Base-by-base conservation (phyloP, 2,113 vertebrate genomes). In the Myiozetetes cayanensis region DNA sequence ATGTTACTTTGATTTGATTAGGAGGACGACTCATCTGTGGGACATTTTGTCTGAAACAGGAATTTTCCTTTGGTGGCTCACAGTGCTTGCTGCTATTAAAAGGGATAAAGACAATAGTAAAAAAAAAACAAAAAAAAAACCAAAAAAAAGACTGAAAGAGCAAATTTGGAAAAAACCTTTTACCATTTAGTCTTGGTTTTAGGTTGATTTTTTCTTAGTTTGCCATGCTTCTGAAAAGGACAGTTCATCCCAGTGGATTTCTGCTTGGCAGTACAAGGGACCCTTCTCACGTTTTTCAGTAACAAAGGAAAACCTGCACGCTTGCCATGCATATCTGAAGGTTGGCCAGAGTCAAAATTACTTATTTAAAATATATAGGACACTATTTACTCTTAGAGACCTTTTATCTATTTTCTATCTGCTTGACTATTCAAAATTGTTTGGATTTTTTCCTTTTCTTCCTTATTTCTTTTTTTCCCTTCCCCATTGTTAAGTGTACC, bases 221-320 rank as follows among this genome's bases (percentile, higher is more conserved):
- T 84, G 50, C 39, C 4, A 2, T 22, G 44, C 31, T 82, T 92
- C 58, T 56, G 30, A 83, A 61, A 17, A 67, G 77, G 62, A 73
- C 46, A 49, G 16, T 50, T 22, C 65, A 56, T 53, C 53, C 65
- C 56, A 10, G n/a, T 50, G 72, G 72, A 58, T 83, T 96, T 95
- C 82, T 67, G n/a, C 70, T 43, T 85, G 52, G 91, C 65, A 63
- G 15, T 94, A 37, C 56, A 67, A 68, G 62, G 63, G 50, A 89
- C 73, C 56, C 65, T 86, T 79, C 68, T 95, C 87, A 67, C 77
- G 95, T 94, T 93, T 95, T 97, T 86, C 93, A 90, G n/a, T 88
- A 96, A 96, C 89, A 94, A 97, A 96, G 95, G 75, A 86, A 97
- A 95, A 96, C 71, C 88, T 86, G 72, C 85, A 93, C 93, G 58